Percentiles rank a stretch among this genome's conserved stretches.
phyloP scores from a whole-genome alignment of 2,113 vertebrate species.

The Rhinolophus ferrumequinum region DNA sequence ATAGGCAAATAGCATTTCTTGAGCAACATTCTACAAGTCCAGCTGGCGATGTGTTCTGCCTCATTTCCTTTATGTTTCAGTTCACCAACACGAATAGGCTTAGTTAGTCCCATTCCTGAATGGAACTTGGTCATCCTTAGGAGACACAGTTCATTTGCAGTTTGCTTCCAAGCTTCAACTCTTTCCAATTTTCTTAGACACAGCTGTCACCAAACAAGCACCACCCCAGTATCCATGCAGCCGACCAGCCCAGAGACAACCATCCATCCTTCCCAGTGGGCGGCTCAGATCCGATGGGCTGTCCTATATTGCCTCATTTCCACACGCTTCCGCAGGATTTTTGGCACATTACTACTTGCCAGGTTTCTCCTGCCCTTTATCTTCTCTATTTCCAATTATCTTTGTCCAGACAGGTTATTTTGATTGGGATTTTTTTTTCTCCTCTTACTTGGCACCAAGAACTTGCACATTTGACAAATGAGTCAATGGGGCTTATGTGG shows the following conservation, averaged over 20 bases:
- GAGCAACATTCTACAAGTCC: background rate
- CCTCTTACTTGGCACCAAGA: background rate
- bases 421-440: background rate
- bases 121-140: background rate
- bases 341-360: background rate
- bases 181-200: slow-evolving; percentile 26
- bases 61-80: background rate
- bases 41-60: background rate
- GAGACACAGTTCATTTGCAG: background rate
- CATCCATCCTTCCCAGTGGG: too few species aligned
- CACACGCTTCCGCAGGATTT: background rate
- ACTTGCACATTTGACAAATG: background rate
- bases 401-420: background rate
- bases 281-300: background rate
- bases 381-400: background rate
- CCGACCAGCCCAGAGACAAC: background rate
- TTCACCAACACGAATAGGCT: background rate
- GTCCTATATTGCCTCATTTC: background rate
- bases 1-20: background rate
- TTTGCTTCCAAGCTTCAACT: background rate
- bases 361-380: background rate
- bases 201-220: background rate
- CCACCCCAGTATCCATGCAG: background rate
- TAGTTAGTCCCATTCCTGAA: background rate
- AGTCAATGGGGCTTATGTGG: background rate